Percentiles rank a stretch among this genome's conserved stretches.
phyloP scores from a whole-genome alignment of 2,113 vertebrate species.

The Dryoscopus gambensis region DNA sequence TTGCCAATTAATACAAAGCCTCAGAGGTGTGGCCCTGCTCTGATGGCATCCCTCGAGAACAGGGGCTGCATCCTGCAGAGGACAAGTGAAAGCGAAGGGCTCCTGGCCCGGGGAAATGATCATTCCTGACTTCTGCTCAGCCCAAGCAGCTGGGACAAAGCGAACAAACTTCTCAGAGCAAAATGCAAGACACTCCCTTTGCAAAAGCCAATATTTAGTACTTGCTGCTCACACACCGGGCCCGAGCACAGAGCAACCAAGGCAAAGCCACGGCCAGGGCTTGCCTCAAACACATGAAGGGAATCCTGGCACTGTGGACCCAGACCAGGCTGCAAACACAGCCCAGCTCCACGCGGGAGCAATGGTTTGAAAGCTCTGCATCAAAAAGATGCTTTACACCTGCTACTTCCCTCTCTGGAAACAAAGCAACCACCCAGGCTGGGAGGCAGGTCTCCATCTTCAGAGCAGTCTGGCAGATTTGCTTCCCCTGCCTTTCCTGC shows the following conservation, averaged over 20 bases:
- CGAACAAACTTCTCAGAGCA: neutral
- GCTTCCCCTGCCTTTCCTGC: neutral
- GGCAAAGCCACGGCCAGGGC: neutral
- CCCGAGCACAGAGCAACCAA: neutral
- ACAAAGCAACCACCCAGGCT: neutral
- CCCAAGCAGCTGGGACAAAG: neutral
- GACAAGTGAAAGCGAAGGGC: neutral
- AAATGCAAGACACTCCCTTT: neutral
- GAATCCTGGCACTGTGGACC: rapidly evolving
- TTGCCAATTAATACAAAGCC: neutral
- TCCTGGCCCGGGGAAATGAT: neutral
- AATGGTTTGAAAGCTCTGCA: neutral
- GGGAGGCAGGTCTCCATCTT: neutral
- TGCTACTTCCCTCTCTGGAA: neutral
- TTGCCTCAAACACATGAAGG: neutral
- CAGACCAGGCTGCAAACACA: neutral
- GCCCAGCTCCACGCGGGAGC: neutral
- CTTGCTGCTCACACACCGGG: neutral
- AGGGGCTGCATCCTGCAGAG: neutral
- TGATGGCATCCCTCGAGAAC: neutral
- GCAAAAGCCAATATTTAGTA: neutral
- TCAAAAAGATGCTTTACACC: neutral
- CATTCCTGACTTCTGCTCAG: neutral
- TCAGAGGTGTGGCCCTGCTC: neutral
- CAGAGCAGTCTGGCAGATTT: neutral